Evolutionary conservation across 2,888 invertebrate genomes (phyloP), one percentile per base, ranked within the genome.

Genomic region (Proisotoma minuta): DNA sequence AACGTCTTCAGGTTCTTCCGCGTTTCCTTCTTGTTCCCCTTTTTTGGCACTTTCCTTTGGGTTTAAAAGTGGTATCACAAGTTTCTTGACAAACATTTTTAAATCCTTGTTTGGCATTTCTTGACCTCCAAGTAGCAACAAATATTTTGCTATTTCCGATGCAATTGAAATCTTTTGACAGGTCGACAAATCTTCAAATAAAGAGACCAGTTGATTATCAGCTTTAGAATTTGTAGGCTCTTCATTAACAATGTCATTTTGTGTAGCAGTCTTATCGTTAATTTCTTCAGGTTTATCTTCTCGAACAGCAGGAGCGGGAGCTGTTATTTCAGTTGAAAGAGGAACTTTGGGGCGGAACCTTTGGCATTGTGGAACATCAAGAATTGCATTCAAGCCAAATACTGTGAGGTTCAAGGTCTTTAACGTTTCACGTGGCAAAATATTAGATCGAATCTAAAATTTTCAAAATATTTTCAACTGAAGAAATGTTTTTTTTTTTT

Each of bases 351-450:
- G 57, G 0, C 62, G 60, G 23, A 69, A 61, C 22, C 66, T 66
- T 59, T 68, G 62, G 57, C 72, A 71, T 15, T 62, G 62, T n/a
- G 70, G 70, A 22, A 63, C 57, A 18, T 72, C 70, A 57, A 73
- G 48, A 15, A 73, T 60, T 39, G 61, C 58, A 57, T 65, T 69
- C 10, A 73, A 52, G 1, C 54, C 60, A 52, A 62, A 69, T 0
- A 69, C 63, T 8, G 61, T 60, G 12, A 62, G n/a, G 54, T 72
- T 71, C 39, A 73, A 58, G 22, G 59, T 68, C 49, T 63, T 63
- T 47, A 70, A 49, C 0, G 65, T 53, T 15, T 68, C 70, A n/a
- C 59, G 57, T 1, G 63, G 28, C 20, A 64, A 56, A 20, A 71
- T 47, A 34, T 65, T 66, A 22, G 70, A 68, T 28, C 67, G 65